Base-by-base conservation (phyloP, 2,888 invertebrate species). In the Mythimna lalbum region DNA sequence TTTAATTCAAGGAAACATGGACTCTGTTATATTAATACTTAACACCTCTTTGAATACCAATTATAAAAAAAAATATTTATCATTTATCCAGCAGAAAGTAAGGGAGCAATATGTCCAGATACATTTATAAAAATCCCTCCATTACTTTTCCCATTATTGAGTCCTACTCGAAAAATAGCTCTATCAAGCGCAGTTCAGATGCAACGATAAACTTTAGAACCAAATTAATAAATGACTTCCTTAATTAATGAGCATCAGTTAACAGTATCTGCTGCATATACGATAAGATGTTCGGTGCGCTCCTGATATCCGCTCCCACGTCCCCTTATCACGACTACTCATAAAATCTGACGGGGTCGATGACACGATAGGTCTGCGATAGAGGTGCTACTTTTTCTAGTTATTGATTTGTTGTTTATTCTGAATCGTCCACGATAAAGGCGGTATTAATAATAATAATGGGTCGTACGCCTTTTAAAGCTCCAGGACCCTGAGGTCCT, bases 241-340 rank as follows among this genome's bases (percentile, higher is more conserved):
- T 43, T 68, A 80, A 68, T 80, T 27, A 62, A 50, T 62, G 17
- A 50, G 10, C 52, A 63, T 36, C 55, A 55, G 52, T 75, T 60
- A 63, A 63, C 49, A 59, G 27, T 50, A 55, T 76, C 63, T 69
- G 63, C 76, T 61, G 62, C 49, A 64, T 23, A 76, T 64, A 12
- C 33, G 63, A 80, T 76, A 80, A 66, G 57, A 43, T 19, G 71
- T 39, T 43, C 60, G 39, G 59, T 33, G 63, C 49, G 63, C 49
- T 73, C 62, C 66, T 69, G 63, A 70, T 82, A 80, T 86, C 85
- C 84, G 78, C 79, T 85, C 84, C 76, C 83, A 85, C 76, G 72
- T 60, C 31, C 50, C 50, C 73, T 86, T 86, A 86, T 86, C 86
- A 77, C 69, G 67, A 66, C 56, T 59, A 14, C 70, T 73, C 75